These are phyloP conservation scores for Manduca sexta DNA, from an alignment of 1,140 invertebrate genomes.

Conservation along the genomic window DNA sequence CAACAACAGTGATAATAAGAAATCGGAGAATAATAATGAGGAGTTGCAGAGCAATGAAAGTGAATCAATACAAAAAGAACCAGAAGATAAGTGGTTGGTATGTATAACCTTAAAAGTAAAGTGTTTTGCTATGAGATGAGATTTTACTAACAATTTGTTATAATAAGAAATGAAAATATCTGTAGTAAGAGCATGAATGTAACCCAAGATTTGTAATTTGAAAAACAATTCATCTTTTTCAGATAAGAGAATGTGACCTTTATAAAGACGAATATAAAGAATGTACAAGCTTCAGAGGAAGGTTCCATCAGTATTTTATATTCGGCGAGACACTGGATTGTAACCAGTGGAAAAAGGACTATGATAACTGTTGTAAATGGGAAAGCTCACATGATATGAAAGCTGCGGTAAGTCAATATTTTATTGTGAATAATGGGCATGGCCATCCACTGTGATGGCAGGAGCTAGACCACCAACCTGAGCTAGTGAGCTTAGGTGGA, in stretches of 20 bases:
- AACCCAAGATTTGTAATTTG: slow-evolving; percentile 6
- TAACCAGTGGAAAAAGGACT: slow-evolving; percentile 84
- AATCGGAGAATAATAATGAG: slow-evolving; percentile 4
- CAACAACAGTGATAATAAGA: not conserved
- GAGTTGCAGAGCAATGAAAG: not conserved
- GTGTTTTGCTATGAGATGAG: not conserved
- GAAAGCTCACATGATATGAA: slow-evolving; percentile 75
- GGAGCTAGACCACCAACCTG: too few species aligned
- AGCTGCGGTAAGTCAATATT: slow-evolving; percentile 76
- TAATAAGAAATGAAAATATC: too few species aligned
- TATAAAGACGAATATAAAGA: slow-evolving; percentile 88
- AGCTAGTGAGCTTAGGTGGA: too few species aligned
- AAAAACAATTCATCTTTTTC: slow-evolving; percentile 13
- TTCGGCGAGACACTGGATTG: slow-evolving; percentile 83
- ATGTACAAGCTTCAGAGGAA: slow-evolving; percentile 80
- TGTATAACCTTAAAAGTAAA: slow-evolving; percentile 10
- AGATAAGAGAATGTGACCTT: slow-evolving; percentile 81
- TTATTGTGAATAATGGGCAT: slow-evolving; percentile 4
- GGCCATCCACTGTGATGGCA: too few species aligned
- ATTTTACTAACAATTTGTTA: too few species aligned
- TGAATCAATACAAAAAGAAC: slow-evolving; percentile 9
- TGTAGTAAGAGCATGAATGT: too few species aligned
- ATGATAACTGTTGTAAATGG: slow-evolving; percentile 83
- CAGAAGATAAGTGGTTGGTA: slow-evolving; percentile 50
- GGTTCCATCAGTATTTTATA: slow-evolving; percentile 92